These are phyloP conservation scores for Lochmaea capreae DNA, from an alignment of 2,888 invertebrate genomes.

Conservation along the genomic window DNA sequence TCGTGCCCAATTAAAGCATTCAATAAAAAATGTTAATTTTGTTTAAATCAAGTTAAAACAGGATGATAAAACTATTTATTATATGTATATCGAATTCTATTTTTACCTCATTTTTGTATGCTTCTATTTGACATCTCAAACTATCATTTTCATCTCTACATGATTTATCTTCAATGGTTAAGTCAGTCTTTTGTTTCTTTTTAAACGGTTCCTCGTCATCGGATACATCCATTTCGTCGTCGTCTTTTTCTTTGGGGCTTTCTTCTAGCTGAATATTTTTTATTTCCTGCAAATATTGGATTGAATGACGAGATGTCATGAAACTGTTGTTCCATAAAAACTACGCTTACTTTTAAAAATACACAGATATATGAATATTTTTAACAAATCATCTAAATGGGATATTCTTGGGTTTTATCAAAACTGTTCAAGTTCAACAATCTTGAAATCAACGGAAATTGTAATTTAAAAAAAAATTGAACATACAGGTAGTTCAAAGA, in stretches of 20 bases:
- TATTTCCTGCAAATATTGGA: slow-evolving; percentile 70
- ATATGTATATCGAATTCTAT: slow-evolving; percentile 13
- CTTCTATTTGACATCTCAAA: slow-evolving; percentile 90
- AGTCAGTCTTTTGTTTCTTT: slow-evolving; percentile 57
- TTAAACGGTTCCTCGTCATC: slow-evolving; percentile 74
- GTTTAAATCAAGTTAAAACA: neutral
- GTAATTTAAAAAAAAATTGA: too few relatives aligned
- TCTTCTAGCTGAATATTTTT: slow-evolving; percentile 75
- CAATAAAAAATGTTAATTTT: neutral
- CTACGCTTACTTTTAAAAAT: slow-evolving; percentile 8
- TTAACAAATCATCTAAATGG: neutral
- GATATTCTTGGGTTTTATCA: neutral
- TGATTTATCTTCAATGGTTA: slow-evolving; percentile 53
- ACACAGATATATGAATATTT: neutral
- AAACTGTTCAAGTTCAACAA: neutral
- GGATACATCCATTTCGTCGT: slow-evolving; percentile 90
- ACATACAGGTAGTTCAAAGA: too few relatives aligned
- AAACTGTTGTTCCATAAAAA: neutral
- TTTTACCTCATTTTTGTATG: slow-evolving; percentile 86
- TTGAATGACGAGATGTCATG: neutral
- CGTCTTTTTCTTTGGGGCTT: slow-evolving; percentile 72
- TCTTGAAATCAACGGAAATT: neutral
- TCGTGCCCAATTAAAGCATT: neutral
- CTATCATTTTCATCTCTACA: slow-evolving; percentile 89
- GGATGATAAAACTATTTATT: too few relatives aligned